phyloP scores from a whole-genome alignment of 2,888 invertebrate species.

The Rutpela maculata region DNA sequence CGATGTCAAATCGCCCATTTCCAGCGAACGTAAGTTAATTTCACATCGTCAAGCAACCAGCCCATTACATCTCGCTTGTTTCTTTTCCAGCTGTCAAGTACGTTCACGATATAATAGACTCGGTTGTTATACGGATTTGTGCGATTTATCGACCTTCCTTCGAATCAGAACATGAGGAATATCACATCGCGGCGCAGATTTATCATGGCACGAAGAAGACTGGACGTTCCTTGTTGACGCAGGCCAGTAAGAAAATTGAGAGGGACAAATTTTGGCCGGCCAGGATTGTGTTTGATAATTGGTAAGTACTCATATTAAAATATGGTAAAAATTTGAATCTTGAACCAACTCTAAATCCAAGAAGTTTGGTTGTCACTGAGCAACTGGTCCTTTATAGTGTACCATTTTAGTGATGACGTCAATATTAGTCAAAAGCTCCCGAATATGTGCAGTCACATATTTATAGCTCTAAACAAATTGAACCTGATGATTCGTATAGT shows the following conservation, averaged over 20 bases:
- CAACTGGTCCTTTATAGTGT: too few species aligned
- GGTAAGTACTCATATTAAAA: slow-evolving; percentile 75
- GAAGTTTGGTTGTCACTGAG: too few species aligned
- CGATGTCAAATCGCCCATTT: slow-evolving; percentile 75
- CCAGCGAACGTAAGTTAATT: slow-evolving; percentile 69
- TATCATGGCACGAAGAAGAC: slow-evolving; percentile 91
- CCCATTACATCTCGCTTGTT: background rate
- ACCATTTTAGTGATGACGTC: too few species aligned
- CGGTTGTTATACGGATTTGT: slow-evolving; percentile 87
- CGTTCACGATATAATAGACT: slow-evolving; percentile 83
- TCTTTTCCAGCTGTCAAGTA: slow-evolving; percentile 79
- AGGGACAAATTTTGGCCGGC: slow-evolving; percentile 77
- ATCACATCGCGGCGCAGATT: slow-evolving; percentile 89
- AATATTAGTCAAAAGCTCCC: too few species aligned
- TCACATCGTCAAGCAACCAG: background rate
- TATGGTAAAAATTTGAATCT: background rate
- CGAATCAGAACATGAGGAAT: slow-evolving; percentile 90
- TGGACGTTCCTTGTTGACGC: slow-evolving; percentile 83
- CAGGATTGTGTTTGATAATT: slow-evolving; percentile 90
- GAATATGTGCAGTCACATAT: too few species aligned
- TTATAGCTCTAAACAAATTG: too few species aligned
- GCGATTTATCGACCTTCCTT: slow-evolving; percentile 86
- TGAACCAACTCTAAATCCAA: too few species aligned
- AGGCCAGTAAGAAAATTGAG: slow-evolving; percentile 81
- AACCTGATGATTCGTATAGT: too few species aligned